Percentiles rank a stretch among this genome's conserved stretches.
These are phyloP conservation scores for Notospermus geniculatus DNA, from an alignment of 1,140 invertebrate genomes.

Conservation along the genomic window DNA sequence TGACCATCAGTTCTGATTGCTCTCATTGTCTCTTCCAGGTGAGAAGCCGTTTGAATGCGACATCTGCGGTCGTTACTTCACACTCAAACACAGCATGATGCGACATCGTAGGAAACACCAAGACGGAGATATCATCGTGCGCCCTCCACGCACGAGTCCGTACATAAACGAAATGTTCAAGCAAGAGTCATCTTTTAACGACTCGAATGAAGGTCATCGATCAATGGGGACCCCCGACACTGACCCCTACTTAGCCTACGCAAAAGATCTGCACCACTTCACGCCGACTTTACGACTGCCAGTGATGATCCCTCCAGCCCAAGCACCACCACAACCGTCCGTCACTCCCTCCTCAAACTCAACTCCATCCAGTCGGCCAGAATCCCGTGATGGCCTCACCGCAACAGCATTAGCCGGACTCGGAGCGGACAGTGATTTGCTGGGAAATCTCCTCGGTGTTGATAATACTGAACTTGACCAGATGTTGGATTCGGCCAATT, in stretches of 20 bases:
- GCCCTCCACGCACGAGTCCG: neutral
- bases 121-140: conserved; percentile 12
- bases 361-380: too few relatives aligned
- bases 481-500: conserved; percentile 76
- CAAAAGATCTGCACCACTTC: conserved; percentile 7
- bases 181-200: conserved; percentile 20
- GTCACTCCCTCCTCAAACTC: neutral
- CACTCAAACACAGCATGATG: conserved; percentile 90
- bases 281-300: conserved; percentile 21
- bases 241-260: too few relatives aligned
- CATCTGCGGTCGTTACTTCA: conserved; percentile 74
- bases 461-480: conserved; percentile 82
- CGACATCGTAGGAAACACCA: conserved; percentile 82
- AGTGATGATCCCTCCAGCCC: conserved; percentile 22
- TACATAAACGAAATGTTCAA: conserved; percentile 9
- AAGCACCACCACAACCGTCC: neutral
- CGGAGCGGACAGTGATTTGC: conserved; percentile 63
- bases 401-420: neutral
- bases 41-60: conserved; percentile 52
- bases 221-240: neutral
- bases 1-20: neutral
- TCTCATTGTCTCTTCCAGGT: conserved; percentile 29
- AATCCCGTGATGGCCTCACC: neutral
- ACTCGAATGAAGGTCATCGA: neutral
- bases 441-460: conserved; percentile 85